These are phyloP conservation scores for Pardalotus punctatus DNA, from an alignment of 2,113 vertebrate species.

Conservation along the genomic window DNA sequence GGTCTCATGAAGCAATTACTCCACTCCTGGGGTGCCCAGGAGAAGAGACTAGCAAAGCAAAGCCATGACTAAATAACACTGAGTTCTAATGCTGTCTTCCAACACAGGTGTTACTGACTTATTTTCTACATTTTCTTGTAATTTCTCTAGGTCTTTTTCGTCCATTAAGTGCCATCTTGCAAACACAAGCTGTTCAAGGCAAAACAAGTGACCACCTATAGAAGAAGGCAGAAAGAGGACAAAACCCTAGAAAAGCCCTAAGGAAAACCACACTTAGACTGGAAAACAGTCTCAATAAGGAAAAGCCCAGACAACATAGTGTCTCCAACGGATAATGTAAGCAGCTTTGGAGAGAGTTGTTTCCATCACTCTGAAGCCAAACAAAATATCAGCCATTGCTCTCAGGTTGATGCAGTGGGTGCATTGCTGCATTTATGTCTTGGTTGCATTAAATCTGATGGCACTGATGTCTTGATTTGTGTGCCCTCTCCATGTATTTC, in stretches of 20 bases:
- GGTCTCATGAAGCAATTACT: background rate
- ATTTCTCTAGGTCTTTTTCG: conserved; percentile 34
- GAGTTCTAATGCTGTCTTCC: conserved; percentile 7
- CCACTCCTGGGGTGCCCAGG: background rate
- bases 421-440: background rate
- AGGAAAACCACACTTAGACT: background rate
- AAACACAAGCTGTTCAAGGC: background rate
- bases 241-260: background rate
- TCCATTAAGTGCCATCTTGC: conserved; percentile 21
- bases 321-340: background rate
- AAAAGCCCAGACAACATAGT: background rate
- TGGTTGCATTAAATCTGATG: background rate
- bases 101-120: conserved; percentile 16
- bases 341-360: background rate
- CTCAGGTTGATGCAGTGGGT: background rate
- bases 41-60: conserved; percentile 34
- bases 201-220: background rate
- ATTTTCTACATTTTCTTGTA: conserved; percentile 5
- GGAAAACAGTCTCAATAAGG: background rate
- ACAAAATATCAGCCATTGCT: background rate
- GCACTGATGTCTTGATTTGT: background rate
- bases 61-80: conserved; percentile 34
- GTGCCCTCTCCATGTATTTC: background rate
- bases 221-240: background rate
- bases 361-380: background rate